These are phyloP conservation scores for Halcyon chelicuti DNA, from an alignment of 2,797 vertebrate genomes.

Conservation along the genomic window DNA sequence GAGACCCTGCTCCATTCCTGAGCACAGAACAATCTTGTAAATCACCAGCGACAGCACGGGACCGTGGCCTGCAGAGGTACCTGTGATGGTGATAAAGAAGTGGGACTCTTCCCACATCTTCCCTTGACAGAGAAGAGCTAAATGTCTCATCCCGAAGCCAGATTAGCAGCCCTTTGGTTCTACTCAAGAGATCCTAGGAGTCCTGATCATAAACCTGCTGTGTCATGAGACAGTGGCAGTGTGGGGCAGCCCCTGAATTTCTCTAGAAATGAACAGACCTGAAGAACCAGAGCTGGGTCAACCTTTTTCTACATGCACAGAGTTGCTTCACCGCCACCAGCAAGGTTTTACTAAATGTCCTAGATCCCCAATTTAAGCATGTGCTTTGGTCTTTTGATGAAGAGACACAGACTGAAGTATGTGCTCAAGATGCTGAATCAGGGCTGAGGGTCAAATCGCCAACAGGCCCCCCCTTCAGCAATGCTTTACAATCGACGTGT, in stretches of 20 bases:
- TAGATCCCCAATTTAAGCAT: not conserved
- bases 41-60: not conserved
- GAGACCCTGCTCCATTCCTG: not conserved
- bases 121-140: not conserved
- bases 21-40: not conserved
- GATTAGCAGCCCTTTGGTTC: not conserved
- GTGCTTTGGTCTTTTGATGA: fast-evolving
- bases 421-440: not conserved
- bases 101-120: not conserved
- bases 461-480: not conserved
- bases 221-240: not conserved
- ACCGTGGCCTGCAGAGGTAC: not conserved
- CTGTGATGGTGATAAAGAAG: not conserved
- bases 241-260: not conserved
- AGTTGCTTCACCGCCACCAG: not conserved
- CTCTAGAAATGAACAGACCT: not conserved
- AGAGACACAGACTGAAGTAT: not conserved
- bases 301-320: not conserved
- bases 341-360: not conserved
- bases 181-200: not conserved
- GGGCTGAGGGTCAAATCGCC: not conserved
- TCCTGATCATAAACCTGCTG: not conserved
- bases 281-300: not conserved
- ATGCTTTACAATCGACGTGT: not conserved
- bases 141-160: not conserved